Evolutionary conservation across 2,113 vertebrate genomes (phyloP).

Genomic region (Ursus arctos): DNA sequence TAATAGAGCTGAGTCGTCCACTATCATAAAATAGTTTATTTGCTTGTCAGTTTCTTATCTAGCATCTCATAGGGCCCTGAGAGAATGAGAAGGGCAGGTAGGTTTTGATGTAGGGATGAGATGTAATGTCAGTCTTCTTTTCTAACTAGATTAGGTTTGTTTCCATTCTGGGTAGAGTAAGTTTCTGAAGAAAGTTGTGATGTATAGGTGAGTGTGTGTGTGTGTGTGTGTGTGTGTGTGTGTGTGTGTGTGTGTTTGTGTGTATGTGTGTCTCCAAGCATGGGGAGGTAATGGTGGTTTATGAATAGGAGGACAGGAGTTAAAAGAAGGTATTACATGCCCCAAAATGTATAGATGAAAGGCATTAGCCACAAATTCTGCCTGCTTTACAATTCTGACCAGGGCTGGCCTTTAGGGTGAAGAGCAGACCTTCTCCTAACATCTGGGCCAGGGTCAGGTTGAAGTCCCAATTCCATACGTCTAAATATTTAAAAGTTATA

Average conservation of each 20-base stretch:
- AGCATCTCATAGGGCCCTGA: not conserved
- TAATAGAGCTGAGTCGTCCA: not conserved
- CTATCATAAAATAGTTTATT: not conserved
- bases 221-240: not conserved
- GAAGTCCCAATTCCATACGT: not conserved
- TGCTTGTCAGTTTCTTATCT: not conserved
- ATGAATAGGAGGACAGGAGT: not conserved
- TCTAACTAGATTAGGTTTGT: not conserved
- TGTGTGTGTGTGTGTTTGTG: not conserved
- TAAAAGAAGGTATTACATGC: not conserved
- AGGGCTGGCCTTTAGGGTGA: not conserved
- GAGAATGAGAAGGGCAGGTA: not conserved
- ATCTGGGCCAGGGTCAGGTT: not conserved
- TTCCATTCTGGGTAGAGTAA: not conserved
- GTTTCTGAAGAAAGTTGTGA: not conserved
- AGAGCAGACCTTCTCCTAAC: not conserved
- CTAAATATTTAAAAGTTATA: constrained; percentile 28
- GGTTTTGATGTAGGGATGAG: not conserved
- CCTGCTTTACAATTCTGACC: not conserved
- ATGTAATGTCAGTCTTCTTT: not conserved
- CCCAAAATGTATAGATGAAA: not conserved
- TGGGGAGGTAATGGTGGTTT: not conserved
- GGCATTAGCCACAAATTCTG: not conserved
- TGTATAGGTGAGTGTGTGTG: not conserved
- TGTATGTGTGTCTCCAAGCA: not conserved